Conservation (phyloP, 2,113 vertebrate species). For the Candoia aspera region DNA sequence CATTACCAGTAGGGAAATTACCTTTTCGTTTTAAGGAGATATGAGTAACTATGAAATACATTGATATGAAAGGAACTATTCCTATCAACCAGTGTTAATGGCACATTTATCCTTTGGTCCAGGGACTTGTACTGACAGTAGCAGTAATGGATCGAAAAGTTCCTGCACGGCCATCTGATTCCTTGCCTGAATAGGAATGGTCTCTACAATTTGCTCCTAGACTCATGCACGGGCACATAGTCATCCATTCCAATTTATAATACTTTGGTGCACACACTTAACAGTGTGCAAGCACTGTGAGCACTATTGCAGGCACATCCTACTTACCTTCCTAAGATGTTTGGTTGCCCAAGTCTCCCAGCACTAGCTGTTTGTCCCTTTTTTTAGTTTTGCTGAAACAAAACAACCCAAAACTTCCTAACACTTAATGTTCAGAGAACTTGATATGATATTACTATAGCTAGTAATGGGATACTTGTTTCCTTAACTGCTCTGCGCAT, state of each 20-base stretch:
- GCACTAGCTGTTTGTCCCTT: not conserved
- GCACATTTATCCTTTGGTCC: not conserved
- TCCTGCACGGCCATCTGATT: not conserved
- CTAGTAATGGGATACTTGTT: not conserved
- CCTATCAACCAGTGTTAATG: not conserved
- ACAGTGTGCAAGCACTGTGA: not conserved
- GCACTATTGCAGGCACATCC: not conserved
- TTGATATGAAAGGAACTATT: not conserved
- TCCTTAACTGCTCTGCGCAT: not conserved
- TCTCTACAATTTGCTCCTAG: not conserved
- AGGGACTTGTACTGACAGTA: not conserved
- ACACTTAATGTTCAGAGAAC: not conserved
- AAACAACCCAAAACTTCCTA: not conserved
- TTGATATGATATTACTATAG: not conserved
- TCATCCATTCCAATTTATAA: not conserved
- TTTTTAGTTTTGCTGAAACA: not conserved
- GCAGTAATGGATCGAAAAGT: not conserved
- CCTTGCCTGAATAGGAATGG: not conserved
- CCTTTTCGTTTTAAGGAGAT: not conserved
- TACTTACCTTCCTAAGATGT: not conserved
- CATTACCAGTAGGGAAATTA: not conserved
- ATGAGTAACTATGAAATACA: not conserved
- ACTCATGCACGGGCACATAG: not conserved
- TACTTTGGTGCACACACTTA: not conserved
- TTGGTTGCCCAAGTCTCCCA: not conserved